Conservation (phyloP, 2,888 invertebrate genomes). For the Ichneumoninae sp. region DNA sequence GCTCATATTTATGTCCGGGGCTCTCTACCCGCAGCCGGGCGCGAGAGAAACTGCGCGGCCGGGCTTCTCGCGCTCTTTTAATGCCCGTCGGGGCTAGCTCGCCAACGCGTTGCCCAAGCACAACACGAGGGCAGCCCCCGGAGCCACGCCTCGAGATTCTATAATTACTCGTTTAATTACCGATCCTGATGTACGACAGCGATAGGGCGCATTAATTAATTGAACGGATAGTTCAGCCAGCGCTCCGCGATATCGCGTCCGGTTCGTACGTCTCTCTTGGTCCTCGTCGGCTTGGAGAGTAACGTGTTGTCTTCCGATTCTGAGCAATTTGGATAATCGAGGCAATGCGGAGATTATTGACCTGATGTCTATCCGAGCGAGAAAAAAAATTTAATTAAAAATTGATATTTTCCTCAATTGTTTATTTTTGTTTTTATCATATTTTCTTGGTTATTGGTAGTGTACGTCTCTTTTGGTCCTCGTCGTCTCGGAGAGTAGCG, state of each 20-base stretch:
- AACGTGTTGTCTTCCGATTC: conserved; percentile 23
- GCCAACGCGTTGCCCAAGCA: conserved; percentile 60
- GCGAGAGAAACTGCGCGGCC: conserved; percentile 58
- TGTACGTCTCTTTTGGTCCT: conserved; percentile 39
- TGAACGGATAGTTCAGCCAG: conserved; percentile 68
- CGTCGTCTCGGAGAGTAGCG: background rate
- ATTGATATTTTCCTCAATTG: no score
- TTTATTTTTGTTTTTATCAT: no score
- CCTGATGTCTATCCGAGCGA: no score
- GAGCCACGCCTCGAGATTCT: conserved; percentile 82
- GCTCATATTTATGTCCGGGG: conserved; percentile 74
- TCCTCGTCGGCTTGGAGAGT: conserved; percentile 1
- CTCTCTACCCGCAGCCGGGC: conserved; percentile 48
- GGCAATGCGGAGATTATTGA: background rate
- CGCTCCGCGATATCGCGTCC: conserved; percentile 57
- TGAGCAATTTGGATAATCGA: background rate
- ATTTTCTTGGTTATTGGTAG: no score
- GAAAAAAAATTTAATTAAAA: background rate
- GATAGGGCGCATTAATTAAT: conserved; percentile 79
- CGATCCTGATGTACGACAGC: conserved; percentile 79
- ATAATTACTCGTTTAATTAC: conserved; percentile 83
- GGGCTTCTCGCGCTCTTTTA: conserved; percentile 60
- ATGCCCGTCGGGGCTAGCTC: conserved; percentile 64
- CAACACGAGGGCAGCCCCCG: conserved; percentile 67
- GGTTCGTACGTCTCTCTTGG: conserved; percentile 46